phyloP scores from a whole-genome alignment of 2,888 invertebrate species.

The Heterodera filipjevi region DNA sequence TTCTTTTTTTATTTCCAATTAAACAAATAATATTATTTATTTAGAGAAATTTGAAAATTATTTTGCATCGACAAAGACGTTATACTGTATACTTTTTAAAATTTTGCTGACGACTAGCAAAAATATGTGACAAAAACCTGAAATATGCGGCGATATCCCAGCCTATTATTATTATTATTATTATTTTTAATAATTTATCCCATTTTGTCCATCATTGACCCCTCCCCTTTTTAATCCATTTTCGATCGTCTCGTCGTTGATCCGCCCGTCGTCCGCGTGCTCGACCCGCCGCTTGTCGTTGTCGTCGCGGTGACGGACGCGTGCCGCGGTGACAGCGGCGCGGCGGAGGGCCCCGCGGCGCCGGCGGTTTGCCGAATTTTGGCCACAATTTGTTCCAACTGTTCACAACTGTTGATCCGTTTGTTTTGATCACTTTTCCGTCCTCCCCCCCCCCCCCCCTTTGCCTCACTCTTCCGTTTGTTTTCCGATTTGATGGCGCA shows the following conservation, averaged over 20 bases:
- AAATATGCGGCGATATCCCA: too few relatives aligned
- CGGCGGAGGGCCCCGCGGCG: not conserved
- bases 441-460: not conserved
- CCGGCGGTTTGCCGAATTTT: constrained; percentile 22
- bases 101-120: too few relatives aligned
- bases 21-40: too few relatives aligned
- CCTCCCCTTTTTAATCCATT: not conserved
- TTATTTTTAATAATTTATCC: not conserved
- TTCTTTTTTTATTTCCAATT: too few relatives aligned
- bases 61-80: too few relatives aligned
- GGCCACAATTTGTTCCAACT: constrained; percentile 24
- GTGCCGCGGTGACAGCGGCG: not conserved
- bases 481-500: constrained; percentile 5
- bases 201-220: not conserved
- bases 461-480: constrained; percentile 29
- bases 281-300: not conserved
- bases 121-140: too few relatives aligned
- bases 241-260: not conserved
- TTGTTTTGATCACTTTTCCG: not conserved
- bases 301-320: constrained; percentile 3
- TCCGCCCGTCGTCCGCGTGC: constrained; percentile 11
- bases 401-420: constrained; percentile 10
- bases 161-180: too few relatives aligned
- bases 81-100: too few relatives aligned
- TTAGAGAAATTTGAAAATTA: too few relatives aligned